These are phyloP conservation scores for Actinia equina DNA, from an alignment of 64 coral and sea anemone genomes.

Conservation along the genomic window DNA sequence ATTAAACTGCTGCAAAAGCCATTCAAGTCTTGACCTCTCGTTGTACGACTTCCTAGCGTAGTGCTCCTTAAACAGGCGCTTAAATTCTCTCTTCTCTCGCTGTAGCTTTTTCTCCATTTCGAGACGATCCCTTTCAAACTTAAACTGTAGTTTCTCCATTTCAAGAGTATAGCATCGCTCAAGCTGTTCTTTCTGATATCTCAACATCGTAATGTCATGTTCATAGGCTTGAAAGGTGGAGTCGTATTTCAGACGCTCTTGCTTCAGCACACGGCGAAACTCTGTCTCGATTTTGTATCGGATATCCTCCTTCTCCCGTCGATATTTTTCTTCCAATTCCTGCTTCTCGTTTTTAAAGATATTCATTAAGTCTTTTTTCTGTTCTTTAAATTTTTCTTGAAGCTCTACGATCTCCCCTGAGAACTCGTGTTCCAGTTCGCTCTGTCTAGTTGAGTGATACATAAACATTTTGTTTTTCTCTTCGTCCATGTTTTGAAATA, in stretches of 20 bases:
- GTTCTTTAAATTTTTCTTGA: slow-evolving; percentile 87
- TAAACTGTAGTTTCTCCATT: slow-evolving; percentile 85
- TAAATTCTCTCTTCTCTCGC: slow-evolving; percentile 88
- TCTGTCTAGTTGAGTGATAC: slow-evolving; percentile 71
- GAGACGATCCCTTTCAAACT: slow-evolving; percentile 82
- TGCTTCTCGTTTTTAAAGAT: slow-evolving; percentile 92
- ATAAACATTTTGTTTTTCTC: slow-evolving; percentile 79
- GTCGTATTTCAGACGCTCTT: slow-evolving; percentile 90
- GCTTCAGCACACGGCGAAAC: slow-evolving; percentile 78
- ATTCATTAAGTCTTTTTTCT: slow-evolving; percentile 97
- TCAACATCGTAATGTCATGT: slow-evolving; percentile 90
- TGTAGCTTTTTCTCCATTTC: slow-evolving; percentile 85
- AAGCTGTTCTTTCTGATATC: slow-evolving; percentile 95
- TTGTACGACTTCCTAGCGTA: slow-evolving; percentile 70
- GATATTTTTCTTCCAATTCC: slow-evolving; percentile 58
- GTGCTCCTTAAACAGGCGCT: slow-evolving; percentile 70
- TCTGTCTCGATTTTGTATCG: slow-evolving; percentile 84
- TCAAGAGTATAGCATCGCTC: slow-evolving; percentile 83
- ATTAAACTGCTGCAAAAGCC: slow-evolving; percentile 78
- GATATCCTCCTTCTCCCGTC: slow-evolving; percentile 86
- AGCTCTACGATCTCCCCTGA: slow-evolving; percentile 86
- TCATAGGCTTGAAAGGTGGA: slow-evolving; percentile 89
- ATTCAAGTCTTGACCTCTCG: slow-evolving; percentile 80
- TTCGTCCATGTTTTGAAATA: slow-evolving; percentile 51
- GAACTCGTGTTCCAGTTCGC: slow-evolving; percentile 84